Conservation (phyloP, 2,113 vertebrate genomes). For the Siniperca knerii region DNA sequence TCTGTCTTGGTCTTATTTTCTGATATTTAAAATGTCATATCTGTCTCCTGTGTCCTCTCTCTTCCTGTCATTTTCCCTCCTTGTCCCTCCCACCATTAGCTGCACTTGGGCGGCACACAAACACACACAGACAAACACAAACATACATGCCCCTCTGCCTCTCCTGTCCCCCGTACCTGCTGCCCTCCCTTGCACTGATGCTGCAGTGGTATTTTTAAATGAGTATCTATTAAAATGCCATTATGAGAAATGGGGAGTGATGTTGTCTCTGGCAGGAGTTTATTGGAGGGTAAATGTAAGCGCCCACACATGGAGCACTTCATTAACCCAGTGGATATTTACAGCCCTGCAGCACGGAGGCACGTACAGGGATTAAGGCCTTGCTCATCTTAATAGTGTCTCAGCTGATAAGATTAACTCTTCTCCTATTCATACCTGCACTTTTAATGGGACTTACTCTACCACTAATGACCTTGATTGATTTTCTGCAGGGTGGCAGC, state of each 20-base stretch:
- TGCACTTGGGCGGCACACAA: background rate
- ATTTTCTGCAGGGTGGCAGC: constrained; percentile 17
- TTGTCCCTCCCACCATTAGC: background rate
- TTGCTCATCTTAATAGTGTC: constrained; percentile 47
- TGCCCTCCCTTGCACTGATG: constrained; percentile 14
- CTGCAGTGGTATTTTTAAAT: constrained; percentile 53
- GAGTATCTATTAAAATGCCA: constrained; percentile 75
- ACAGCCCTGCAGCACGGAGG: constrained; percentile 44
- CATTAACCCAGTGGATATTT: constrained; percentile 74
- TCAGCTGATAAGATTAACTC: constrained; percentile 35
- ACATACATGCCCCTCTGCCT: background rate
- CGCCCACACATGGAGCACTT: constrained; percentile 63
- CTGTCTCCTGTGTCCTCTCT: background rate
- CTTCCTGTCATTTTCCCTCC: background rate
- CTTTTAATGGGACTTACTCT: constrained; percentile 28
- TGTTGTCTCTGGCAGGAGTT: constrained; percentile 66
- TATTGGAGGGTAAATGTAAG: constrained; percentile 69
- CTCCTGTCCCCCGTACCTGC: constrained; percentile 3
- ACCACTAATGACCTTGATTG: constrained; percentile 13
- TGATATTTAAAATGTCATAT: constrained; percentile 1
- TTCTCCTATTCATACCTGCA: constrained; percentile 36
- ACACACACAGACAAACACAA: background rate
- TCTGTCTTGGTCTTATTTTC: background rate
- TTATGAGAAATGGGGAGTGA: constrained; percentile 66
- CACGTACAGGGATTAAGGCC: constrained; percentile 25